Evolutionary conservation across 2,888 invertebrate genomes (phyloP), one percentile per base, ranked within the genome.

Genomic region (Carabus problematicus): DNA sequence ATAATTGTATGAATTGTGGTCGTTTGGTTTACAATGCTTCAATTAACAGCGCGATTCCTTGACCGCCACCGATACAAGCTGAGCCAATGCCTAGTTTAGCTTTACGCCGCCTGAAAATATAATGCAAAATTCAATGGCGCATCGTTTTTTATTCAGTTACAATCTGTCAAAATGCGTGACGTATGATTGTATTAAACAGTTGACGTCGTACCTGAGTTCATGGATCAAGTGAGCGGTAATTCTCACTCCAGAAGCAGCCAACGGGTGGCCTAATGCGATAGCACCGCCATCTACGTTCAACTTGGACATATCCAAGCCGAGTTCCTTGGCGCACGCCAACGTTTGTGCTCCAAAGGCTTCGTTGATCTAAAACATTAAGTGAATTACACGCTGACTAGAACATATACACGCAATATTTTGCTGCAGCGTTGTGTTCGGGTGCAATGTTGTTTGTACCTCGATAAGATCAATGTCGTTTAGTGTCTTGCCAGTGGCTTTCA

Each of bases 21-120:
- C n/a, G 6, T 41, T n/a, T 18, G 60, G 67, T 75, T 86, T 84
- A 91, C 72, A 91, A 82, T 41, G 88, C 81, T 83, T 99, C 98
- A 54, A 98, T 79, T 79, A 99, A 85, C 11, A 99, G 77, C 1
- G 98, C 97, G 77, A 99, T 98, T 70, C 98, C 98, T 84, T 98
- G 98, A 1, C 98, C 98, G 54, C 98, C 98, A 39, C 98, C 98
- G 82, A 99, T 98, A 81, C 98, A 99, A 0, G 98, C 98, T 0
- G 97, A 92, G 8, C 98, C 98, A 79, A 99, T 91, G 41, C 89
- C 97, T 71, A 91, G 88, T 81, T 95, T 96, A 29, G 89, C 87
- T 56, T 91, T 90, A 72, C 91, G 90, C 73, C 95, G 89, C 82
- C 96, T 95, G 79, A 12, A 71, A 69, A 75, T 64, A 8, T 1